These are phyloP conservation scores for Zoanthus solanderi DNA, from an alignment of 92 coral and sea anemone species.

Conservation along the genomic window DNA sequence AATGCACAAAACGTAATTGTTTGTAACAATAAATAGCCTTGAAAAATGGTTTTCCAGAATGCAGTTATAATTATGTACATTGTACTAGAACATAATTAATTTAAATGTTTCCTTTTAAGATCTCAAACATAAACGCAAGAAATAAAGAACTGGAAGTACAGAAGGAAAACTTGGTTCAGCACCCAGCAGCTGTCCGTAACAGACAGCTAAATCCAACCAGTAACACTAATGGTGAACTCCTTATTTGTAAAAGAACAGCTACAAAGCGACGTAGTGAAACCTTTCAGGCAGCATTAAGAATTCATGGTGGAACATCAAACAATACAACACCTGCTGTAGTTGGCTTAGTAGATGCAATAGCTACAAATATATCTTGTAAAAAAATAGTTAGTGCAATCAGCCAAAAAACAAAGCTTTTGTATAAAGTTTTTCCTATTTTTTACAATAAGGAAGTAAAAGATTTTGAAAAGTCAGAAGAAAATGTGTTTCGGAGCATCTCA, in stretches of 20 bases:
- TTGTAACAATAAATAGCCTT: constrained; percentile 17
- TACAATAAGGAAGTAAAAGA: constrained; percentile 32
- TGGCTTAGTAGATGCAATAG: constrained; percentile 29
- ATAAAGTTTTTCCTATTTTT: constrained; percentile 27
- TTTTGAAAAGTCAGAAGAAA: not conserved
- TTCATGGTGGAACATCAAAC: constrained; percentile 36
- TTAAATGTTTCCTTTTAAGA: constrained; percentile 25
- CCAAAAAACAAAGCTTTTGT: constrained; percentile 18
- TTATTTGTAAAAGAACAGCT: constrained; percentile 32
- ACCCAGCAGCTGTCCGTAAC: constrained; percentile 37
- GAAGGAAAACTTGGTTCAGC: constrained; percentile 23
- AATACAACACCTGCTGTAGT: constrained; percentile 35
- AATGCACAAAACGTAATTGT: constrained; percentile 20
- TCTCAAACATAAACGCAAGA: constrained; percentile 15
- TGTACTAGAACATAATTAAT: constrained; percentile 16
- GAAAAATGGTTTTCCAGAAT: constrained; percentile 5
- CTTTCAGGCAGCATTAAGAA: constrained; percentile 34
- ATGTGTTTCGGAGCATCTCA: constrained; percentile 25
- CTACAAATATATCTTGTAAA: constrained; percentile 28
- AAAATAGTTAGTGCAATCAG: constrained; percentile 35
- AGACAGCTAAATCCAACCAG: constrained; percentile 34
- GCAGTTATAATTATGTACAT: constrained; percentile 3
- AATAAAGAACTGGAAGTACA: constrained; percentile 27
- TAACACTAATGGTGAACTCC: constrained; percentile 30
- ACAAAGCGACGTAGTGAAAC: constrained; percentile 29